Evolutionary conservation across 2,888 invertebrate species (phyloP).

Genomic region (Chorisops tibialis): DNA sequence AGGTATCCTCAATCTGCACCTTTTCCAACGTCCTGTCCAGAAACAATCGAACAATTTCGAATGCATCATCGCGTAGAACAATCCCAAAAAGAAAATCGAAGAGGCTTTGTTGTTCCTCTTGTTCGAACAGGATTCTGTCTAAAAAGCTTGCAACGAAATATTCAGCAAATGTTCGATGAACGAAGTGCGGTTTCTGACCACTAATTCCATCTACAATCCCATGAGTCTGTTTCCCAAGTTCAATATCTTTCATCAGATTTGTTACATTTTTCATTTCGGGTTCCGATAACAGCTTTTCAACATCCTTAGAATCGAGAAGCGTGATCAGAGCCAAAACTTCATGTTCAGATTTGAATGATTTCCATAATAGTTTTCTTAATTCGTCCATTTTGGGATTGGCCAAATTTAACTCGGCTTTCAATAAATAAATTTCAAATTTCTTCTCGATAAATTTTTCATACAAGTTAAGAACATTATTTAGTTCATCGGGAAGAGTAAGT

Average conservation of each 20-base stretch:
- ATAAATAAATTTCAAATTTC: constrained; percentile 11
- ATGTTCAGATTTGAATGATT: not conserved
- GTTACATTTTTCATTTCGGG: not conserved
- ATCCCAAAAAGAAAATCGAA: not conserved
- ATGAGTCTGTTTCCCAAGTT: not conserved
- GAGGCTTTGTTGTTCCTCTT: not conserved
- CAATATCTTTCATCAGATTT: not conserved
- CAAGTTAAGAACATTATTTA: constrained; percentile 6
- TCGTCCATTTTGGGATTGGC: not conserved
- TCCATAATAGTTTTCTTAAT: not conserved
- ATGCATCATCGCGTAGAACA: no score
- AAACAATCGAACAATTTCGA: not conserved
- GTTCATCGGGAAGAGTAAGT: not conserved
- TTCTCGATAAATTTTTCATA: constrained; percentile 7
- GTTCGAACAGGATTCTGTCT: not conserved
- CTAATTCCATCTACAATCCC: constrained; percentile 2
- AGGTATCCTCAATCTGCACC: not conserved
- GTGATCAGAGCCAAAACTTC: not conserved
- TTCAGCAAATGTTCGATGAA: constrained; percentile 20
- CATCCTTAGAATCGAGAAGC: not conserved
- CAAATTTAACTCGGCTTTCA: no score
- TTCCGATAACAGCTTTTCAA: not conserved
- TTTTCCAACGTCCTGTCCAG: constrained; percentile 5
- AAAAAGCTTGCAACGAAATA: constrained; percentile 8
- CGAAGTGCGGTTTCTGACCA: not conserved